Conservation (phyloP, 2,888 invertebrate genomes). For the Andrena bucephala region DNA sequence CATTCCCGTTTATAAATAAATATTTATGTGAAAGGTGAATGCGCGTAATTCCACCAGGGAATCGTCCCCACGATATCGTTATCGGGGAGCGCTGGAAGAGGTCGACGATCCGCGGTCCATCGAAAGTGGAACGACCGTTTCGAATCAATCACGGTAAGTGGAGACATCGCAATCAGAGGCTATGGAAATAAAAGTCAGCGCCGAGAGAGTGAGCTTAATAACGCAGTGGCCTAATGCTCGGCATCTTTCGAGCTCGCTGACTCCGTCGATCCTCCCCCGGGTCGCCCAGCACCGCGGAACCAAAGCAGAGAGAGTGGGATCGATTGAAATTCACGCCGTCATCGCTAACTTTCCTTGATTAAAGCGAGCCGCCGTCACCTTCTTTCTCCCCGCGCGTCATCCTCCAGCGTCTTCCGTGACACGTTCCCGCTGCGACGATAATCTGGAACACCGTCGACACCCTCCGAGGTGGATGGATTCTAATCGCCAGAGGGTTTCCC, state of each 20-base stretch:
- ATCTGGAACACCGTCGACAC: too few relatives aligned
- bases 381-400: slow-evolving; percentile 1
- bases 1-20: too few relatives aligned
- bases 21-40: too few relatives aligned
- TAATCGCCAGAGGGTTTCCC: not conserved
- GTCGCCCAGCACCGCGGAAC: slow-evolving; percentile 5
- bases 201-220: slow-evolving; percentile 16
- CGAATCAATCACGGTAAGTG: slow-evolving; percentile 24
- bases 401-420: not conserved
- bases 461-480: not conserved
- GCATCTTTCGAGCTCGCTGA: slow-evolving; percentile 35
- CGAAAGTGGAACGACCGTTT: not conserved
- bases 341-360: slow-evolving; percentile 47
- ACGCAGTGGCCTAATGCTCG: slow-evolving; percentile 27
- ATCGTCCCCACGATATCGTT: not conserved
- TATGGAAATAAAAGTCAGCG: slow-evolving; percentile 13
- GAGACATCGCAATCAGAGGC: not conserved
- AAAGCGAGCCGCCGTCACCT: slow-evolving; percentile 28
- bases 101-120: not conserved
- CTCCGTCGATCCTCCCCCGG: slow-evolving; percentile 18
- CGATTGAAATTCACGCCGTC: slow-evolving; percentile 46
- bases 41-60: not conserved
- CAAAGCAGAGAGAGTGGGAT: slow-evolving; percentile 21
- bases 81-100: not conserved
- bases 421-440: too few relatives aligned